Percentiles rank a stretch among this genome's conserved stretches.
These are phyloP conservation scores for Metellina segmentata DNA, from an alignment of 2,888 invertebrate species.

Conservation along the genomic window DNA sequence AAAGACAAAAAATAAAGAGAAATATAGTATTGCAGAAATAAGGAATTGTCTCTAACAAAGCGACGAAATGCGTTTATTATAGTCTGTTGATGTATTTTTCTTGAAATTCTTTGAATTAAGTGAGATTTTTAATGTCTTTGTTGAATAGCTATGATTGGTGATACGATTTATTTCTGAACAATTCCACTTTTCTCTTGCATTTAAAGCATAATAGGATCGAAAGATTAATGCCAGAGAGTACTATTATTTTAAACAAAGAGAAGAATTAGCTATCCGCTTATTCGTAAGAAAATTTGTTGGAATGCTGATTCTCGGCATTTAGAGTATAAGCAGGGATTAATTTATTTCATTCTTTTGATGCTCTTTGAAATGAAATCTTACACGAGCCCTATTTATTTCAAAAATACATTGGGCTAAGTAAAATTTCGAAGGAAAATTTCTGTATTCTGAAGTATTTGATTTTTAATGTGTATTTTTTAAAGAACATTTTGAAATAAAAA, in stretches of 20 bases:
- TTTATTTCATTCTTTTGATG: background rate
- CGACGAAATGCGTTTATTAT: background rate
- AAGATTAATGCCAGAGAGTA: background rate
- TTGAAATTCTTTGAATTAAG: background rate
- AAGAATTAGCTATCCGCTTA: background rate
- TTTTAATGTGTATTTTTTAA: too few relatives aligned
- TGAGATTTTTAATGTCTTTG: background rate
- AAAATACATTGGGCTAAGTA: background rate
- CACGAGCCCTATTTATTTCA: background rate
- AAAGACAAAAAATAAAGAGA: background rate
- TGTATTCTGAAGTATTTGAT: too few relatives aligned
- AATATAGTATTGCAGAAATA: background rate
- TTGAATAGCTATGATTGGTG: background rate
- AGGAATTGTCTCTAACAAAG: background rate
- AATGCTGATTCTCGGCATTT: background rate
- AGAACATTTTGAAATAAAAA: too few relatives aligned
- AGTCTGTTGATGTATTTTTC: background rate
- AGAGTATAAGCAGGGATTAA: background rate
- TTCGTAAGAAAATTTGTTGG: background rate
- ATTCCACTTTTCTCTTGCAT: background rate
- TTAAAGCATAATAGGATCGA: background rate
- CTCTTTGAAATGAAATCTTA: background rate
- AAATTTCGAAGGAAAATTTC: too few relatives aligned
- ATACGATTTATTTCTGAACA: conserved; percentile 1
- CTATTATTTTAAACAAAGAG: background rate